Conservation (phyloP, 2,888 invertebrate genomes). For the Callyntrura sp. region DNA sequence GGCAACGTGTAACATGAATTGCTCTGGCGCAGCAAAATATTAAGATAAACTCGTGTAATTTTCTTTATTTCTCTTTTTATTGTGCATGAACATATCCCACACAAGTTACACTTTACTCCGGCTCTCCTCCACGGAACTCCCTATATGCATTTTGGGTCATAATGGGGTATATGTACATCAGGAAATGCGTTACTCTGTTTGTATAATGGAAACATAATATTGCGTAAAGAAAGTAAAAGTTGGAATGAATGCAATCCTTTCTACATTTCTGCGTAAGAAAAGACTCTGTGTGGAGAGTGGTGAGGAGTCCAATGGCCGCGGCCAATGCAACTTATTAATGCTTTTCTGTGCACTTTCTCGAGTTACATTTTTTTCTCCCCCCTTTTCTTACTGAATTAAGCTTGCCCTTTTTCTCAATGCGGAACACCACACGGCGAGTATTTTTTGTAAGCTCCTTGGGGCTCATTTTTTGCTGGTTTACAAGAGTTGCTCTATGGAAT, state of each 20-base stretch:
- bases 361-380: slow-evolving; percentile 19
- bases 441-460: slow-evolving; percentile 63
- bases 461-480: slow-evolving; percentile 69
- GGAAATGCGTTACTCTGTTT: not conserved
- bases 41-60: slow-evolving; percentile 70
- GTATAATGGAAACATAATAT: not conserved
- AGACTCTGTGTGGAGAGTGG: too few relatives aligned
- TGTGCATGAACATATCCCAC: slow-evolving; percentile 26
- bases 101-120: not conserved
- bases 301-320: slow-evolving; percentile 9
- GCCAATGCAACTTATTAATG: slow-evolving; percentile 59
- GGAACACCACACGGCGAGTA: slow-evolving; percentile 1
- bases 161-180: not conserved
- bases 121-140: not conserved
- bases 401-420: slow-evolving; percentile 24
- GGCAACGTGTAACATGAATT: not conserved
- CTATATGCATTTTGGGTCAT: not conserved
- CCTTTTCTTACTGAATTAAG: slow-evolving; percentile 1
- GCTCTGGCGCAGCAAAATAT: slow-evolving; percentile 11
- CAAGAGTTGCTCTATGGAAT: slow-evolving; percentile 56
- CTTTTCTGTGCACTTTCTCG: slow-evolving; percentile 67
- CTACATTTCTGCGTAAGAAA: slow-evolving; percentile 4
- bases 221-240: slow-evolving; percentile 27
- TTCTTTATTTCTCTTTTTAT: slow-evolving; percentile 67
- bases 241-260: slow-evolving; percentile 30